These are phyloP conservation scores for Cyrtonyx montezumae DNA, from an alignment of 2,113 vertebrate genomes.

Conservation along the genomic window DNA sequence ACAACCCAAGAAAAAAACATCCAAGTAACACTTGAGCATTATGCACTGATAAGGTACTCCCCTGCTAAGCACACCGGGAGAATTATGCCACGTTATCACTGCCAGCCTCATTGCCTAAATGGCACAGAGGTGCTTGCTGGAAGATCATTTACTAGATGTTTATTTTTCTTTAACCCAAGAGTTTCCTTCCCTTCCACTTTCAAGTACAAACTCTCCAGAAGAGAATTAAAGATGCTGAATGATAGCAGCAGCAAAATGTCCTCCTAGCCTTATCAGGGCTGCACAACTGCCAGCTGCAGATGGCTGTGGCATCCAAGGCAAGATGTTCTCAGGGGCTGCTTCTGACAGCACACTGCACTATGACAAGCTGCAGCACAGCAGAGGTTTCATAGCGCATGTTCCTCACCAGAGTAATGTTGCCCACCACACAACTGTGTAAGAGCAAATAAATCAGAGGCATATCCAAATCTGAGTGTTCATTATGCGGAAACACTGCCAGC, in stretches of 20 bases:
- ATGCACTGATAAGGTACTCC: not conserved
- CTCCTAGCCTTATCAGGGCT: not conserved
- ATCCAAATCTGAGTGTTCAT: not conserved
- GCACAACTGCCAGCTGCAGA: not conserved
- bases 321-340: not conserved
- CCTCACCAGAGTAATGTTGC: not conserved
- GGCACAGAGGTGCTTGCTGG: not conserved
- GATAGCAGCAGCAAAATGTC: not conserved
- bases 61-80: not conserved
- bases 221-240: not conserved
- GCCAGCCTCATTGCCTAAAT: not conserved
- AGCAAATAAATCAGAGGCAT: not conserved
- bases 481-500: not conserved
- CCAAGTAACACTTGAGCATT: not conserved
- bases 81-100: not conserved
- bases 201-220: not conserved
- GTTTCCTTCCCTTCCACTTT: not conserved
- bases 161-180: not conserved
- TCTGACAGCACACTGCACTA: rapidly evolving
- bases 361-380: not conserved
- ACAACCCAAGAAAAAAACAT: not conserved
- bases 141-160: not conserved
- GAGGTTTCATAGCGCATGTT: not conserved
- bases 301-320: not conserved
- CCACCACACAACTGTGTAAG: not conserved